Evolutionary conservation across 2,888 invertebrate genomes (phyloP), one percentile per base, ranked within the genome.

Genomic region (Muscina levida): DNA sequence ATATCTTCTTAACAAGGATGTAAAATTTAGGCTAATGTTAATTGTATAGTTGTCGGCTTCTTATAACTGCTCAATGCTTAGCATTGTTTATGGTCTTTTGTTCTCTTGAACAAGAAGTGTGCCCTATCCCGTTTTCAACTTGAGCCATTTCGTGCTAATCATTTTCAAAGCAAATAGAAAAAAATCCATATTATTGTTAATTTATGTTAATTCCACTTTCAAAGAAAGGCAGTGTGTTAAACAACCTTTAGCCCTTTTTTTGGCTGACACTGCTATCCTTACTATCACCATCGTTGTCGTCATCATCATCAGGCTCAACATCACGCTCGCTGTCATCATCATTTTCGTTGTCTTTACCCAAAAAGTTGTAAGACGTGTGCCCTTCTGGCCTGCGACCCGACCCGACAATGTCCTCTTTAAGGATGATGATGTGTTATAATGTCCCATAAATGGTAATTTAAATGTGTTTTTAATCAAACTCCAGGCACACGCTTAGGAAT

Each of bases 11-110:
- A n/a, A n/a, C n/a, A n/a, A n/a, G n/a, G n/a, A n/a, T n/a, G n/a
- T n/a, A n/a, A n/a, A n/a, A 77, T 77, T 81, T 81, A 81, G 77
- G 67, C 62, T 74, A 81, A 81, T 81, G 77, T 73, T 81, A 77
- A 76, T 79, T 80, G 65, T 77, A 73, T 77, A 62, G 72, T 51
- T 62, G 37, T 62, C 3, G 19, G 13, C 19, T 62, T 17, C 31
- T n/a, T 62, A 62, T 62, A 31, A 31, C 3, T 5, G 3, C 42
- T 62, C 10, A 37, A 17, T 59, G n/a, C 19, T 62, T 42, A 42
- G 10, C 13, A 13, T 62, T 44, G 22, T 31, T 66, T 39, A 48
- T 17, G 44, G 26, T 24, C 8, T 42, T n/a, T n/a, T n/a, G n/a
- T n/a, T 31, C 31, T 31, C 4, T 8, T 31, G 31, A 31, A 31